Base-by-base conservation (phyloP, 2,888 invertebrate species). In the Slavum lentiscoides region DNA sequence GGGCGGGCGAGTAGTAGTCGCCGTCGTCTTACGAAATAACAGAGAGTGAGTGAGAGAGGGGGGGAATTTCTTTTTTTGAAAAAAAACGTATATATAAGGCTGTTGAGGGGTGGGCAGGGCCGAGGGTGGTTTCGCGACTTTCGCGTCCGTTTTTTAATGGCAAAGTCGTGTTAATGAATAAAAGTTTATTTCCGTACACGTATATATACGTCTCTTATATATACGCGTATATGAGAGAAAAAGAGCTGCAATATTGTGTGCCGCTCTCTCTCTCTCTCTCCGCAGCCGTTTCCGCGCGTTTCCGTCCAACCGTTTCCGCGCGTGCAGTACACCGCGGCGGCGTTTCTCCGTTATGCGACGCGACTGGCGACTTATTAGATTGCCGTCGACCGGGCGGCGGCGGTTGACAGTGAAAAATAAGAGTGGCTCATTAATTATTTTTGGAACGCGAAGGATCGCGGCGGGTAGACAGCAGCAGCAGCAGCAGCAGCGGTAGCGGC, bases 141-240 rank as follows among this genome's bases (percentile, higher is more conserved):
- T 80, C 64, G 77, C 77, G 77, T 80, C 82, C 77, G 75, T 82
- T 82, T 82, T 82, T 83, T 83, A 83, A 83, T 83, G 83, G 83
- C 83, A 83, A 83, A 83, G 83, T 83, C 83, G 83, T 83, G 83
- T 83, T 83, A 83, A 83, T 83, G 83, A 83, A 83, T 83, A 82
- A 83, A 83, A 83, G 82, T 83, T 83, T 82, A 83, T 83, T 82
- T 82, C 82, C 82, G 81, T 83, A 81, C 75, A 82, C 74, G 82
- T 19, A 6, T 17, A 7, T 53, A 23, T 21, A 68, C 67, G 67
- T 49, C 49, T 49, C 49, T 37, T 43, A n/a, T 21, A 21, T 43
- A 21, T 73, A 61, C 2, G 21, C 17, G 23, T 53, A 23, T 53
- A 30, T 19, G 61, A 21, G 53, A 72, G 70, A 80, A 80, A 80